phyloP scores from a whole-genome alignment of 2,113 vertebrate genomes.

The Junco hyemalis region DNA sequence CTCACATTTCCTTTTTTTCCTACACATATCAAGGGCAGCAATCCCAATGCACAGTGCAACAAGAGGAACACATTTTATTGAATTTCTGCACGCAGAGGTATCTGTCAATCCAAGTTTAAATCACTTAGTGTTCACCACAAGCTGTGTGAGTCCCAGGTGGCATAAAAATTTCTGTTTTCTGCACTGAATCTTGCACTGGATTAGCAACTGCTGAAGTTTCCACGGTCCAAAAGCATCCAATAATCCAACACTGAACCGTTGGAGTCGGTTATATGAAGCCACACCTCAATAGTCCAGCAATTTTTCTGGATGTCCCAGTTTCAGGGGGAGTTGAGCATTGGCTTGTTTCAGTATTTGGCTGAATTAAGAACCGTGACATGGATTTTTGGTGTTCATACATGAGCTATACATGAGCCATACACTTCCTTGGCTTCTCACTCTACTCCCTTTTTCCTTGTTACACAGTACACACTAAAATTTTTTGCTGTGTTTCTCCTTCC shows the following conservation, averaged over 20 bases:
- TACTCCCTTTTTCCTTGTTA: not conserved
- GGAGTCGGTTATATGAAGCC: not conserved
- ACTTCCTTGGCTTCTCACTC: not conserved
- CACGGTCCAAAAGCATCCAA: not conserved
- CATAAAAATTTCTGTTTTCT: conserved; percentile 47
- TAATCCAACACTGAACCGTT: not conserved
- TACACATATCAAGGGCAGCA: conserved; percentile 37
- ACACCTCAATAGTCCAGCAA: not conserved
- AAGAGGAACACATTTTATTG: conserved; percentile 56
- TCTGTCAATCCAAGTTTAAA: conserved; percentile 61
- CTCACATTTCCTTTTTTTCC: conserved; percentile 42
- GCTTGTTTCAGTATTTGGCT: not conserved
- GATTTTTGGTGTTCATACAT: not conserved
- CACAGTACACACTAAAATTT: not conserved
- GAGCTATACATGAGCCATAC: not conserved
- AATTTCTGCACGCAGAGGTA: conserved; percentile 58
- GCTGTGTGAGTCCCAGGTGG: conserved; percentile 29
- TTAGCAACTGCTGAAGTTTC: not conserved
- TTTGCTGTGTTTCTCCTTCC: not conserved
- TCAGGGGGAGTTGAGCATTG: not conserved
- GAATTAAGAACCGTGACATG: not conserved
- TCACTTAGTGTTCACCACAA: conserved; percentile 48
- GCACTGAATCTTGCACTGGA: not conserved
- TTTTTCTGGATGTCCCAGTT: not conserved
- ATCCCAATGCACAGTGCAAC: conserved; percentile 45